phyloP scores from a whole-genome alignment of 2,888 invertebrate species.

The Chrysotoxum bicinctum region DNA sequence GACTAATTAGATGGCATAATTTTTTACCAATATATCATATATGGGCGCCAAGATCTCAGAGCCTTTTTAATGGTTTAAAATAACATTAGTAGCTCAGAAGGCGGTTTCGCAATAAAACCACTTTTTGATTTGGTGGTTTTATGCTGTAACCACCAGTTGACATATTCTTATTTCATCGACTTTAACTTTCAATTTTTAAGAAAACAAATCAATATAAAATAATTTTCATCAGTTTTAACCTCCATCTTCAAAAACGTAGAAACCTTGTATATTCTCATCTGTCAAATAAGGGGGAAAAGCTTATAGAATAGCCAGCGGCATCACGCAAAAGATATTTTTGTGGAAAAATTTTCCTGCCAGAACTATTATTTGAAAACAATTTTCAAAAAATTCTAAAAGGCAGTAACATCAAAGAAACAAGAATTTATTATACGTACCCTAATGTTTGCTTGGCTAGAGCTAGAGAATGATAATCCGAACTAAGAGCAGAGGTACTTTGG shows the following conservation, averaged over 20 bases:
- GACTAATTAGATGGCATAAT: too few species aligned
- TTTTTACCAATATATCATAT: too few species aligned
- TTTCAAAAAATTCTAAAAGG: background rate
- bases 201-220: too few species aligned
- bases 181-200: background rate
- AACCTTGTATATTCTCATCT: background rate
- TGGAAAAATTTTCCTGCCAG: background rate
- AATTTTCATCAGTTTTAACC: too few species aligned
- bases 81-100: too few species aligned
- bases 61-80: too few species aligned
- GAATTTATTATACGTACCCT: background rate
- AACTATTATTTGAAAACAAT: conserved; percentile 5
- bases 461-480: background rate
- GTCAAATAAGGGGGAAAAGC: background rate
- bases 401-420: conserved; percentile 11
- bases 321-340: background rate
- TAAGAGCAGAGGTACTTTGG: background rate
- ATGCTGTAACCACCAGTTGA: too few species aligned
- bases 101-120: too few species aligned
- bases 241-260: too few species aligned
- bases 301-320: background rate
- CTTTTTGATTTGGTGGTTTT: too few species aligned
- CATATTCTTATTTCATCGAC: too few species aligned
- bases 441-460: background rate
- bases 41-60: too few species aligned